Evolutionary conservation across 2,113 vertebrate species (phyloP).

Genomic region (Felis catus): DNA sequence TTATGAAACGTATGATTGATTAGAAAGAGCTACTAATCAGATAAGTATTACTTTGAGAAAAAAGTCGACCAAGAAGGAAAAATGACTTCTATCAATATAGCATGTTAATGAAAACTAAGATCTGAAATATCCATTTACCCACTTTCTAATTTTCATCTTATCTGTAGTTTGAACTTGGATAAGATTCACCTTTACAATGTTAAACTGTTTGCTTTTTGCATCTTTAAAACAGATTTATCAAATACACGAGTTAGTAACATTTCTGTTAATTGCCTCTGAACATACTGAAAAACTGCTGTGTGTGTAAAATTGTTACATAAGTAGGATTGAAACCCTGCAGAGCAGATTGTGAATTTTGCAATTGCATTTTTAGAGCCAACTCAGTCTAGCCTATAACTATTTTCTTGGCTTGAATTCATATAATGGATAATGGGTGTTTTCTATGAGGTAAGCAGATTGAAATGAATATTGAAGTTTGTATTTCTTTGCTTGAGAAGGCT

Average conservation of each 20-base stretch:
- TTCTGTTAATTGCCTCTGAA: slow-evolving; percentile 64
- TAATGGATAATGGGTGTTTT: slow-evolving; percentile 60
- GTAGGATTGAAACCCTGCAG: not conserved
- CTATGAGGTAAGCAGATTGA: slow-evolving; percentile 61
- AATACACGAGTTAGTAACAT: slow-evolving; percentile 34
- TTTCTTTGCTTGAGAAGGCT: slow-evolving; percentile 68
- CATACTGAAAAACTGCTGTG: slow-evolving; percentile 62
- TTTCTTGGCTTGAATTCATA: slow-evolving; percentile 62
- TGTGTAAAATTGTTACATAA: slow-evolving; percentile 45
- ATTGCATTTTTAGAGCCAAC: slow-evolving; percentile 53
- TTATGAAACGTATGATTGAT: not conserved
- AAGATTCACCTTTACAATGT: not conserved
- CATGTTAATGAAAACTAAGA: slow-evolving; percentile 2
- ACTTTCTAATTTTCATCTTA: not conserved
- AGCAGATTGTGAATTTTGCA: slow-evolving; percentile 68
- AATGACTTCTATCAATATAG: not conserved
- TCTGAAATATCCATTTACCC: not conserved
- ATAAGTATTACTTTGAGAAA: slow-evolving; percentile 27
- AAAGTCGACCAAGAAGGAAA: not conserved
- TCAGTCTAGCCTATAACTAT: slow-evolving; percentile 45
- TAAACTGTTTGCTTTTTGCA: slow-evolving; percentile 25
- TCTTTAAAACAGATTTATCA: slow-evolving; percentile 55
- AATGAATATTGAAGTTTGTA: slow-evolving; percentile 70
- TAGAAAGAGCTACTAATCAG: not conserved
- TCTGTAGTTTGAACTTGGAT: slow-evolving; percentile 35